A percentile compares a stretch with the other conserved stretches of the same genome.
Conservation (phyloP, 2,113 vertebrate genomes). For the Tenrec ecaudatus region DNA sequence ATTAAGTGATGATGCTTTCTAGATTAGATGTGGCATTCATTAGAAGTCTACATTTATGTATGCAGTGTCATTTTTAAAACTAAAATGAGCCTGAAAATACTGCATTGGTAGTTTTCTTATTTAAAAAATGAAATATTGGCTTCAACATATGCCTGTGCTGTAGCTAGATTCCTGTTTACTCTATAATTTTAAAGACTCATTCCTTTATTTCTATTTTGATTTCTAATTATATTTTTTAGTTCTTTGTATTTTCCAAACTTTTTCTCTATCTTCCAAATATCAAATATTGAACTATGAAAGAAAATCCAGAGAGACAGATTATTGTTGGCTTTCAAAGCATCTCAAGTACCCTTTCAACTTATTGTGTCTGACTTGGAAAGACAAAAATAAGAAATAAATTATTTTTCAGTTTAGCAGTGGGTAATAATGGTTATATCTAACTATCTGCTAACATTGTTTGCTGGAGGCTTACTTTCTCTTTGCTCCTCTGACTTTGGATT, state of each 20-base stretch:
- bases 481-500: no score
- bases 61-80: constrained; percentile 53
- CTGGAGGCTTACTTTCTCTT: no score
- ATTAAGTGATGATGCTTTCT: neutral
- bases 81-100: neutral
- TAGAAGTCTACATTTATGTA: constrained; percentile 43
- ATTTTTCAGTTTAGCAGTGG: no score
- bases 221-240: constrained; percentile 28
- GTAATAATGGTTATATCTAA: no score
- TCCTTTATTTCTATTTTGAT: neutral
- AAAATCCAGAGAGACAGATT: neutral
- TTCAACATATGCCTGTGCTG: no score
- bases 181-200: no score
- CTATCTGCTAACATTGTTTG: no score
- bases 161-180: no score
- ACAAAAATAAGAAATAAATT: no score
- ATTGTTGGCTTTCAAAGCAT: no score
- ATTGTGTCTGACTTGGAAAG: no score
- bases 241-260: neutral
- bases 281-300: neutral
- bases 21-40: neutral
- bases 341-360: no score
- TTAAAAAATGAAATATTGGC: neutral
- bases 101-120: neutral
- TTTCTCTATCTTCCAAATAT: constrained; percentile 29